phyloP scores from a whole-genome alignment of 92 coral and sea anemone species.

The Anthopleura xanthogrammica region DNA sequence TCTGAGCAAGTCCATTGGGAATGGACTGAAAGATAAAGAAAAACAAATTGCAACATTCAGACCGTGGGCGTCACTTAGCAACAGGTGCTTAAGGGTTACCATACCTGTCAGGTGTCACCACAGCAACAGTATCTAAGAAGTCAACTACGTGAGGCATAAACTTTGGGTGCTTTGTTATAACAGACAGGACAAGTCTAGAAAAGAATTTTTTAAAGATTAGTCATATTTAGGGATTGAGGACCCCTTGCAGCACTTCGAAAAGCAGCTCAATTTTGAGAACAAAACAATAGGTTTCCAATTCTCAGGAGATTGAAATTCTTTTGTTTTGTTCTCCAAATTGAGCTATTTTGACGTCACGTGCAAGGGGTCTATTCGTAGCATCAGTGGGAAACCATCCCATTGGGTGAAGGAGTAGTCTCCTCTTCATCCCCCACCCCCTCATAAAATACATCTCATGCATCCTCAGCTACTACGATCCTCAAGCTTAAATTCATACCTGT shows the following conservation, averaged over 20 bases:
- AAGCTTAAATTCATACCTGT: conserved; percentile 45
- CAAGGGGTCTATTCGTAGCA: too few species aligned
- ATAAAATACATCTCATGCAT: not conserved
- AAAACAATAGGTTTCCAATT: too few species aligned
- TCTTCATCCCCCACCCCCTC: conserved; percentile 1
- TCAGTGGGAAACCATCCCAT: not conserved
- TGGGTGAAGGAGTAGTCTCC: not conserved
- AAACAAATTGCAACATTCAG: not conserved
- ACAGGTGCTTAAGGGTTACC: not conserved
- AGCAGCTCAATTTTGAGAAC: too few species aligned
- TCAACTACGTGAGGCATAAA: conserved; percentile 82
- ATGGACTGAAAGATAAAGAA: conserved; percentile 51
- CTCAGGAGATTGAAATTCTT: too few species aligned
- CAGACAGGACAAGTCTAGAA: conserved; percentile 73
- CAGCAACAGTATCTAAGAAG: conserved; percentile 65
- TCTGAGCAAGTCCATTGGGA: conserved; percentile 80
- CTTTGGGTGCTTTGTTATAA: conserved; percentile 82
- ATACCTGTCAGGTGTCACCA: conserved; percentile 87
- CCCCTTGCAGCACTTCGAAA: too few species aligned
- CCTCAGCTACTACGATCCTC: not conserved
- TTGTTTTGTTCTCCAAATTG: too few species aligned
- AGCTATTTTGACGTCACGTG: too few species aligned
- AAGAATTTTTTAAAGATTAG: too few species aligned
- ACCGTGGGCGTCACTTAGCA: not conserved
- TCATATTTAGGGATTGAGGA: too few species aligned